A percentile compares a stretch with the other conserved stretches of the same genome.
phyloP scores from a whole-genome alignment of 2,113 vertebrate species.

The Istiophorus platypterus region DNA sequence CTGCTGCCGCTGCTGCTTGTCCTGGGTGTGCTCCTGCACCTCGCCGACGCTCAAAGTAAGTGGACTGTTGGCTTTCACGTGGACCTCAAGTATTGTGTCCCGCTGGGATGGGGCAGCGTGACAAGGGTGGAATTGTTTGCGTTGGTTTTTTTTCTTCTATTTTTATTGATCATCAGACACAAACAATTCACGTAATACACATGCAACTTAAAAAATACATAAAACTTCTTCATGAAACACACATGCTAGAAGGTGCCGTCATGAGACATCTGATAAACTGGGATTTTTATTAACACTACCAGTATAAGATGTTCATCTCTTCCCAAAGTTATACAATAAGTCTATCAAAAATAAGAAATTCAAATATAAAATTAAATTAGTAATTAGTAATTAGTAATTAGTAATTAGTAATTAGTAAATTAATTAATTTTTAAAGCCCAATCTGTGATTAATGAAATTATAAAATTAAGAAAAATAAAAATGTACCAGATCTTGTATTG shows the following conservation, averaged over 20 bases:
- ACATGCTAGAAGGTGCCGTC: background rate
- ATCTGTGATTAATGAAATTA: background rate
- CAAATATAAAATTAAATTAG: background rate
- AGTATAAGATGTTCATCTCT: background rate
- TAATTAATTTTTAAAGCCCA: background rate
- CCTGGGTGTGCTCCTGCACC: slow-evolving; percentile 88
- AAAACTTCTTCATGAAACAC: background rate
- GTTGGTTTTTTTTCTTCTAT: background rate
- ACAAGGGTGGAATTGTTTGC: background rate
- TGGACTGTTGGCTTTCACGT: slow-evolving; percentile 39
- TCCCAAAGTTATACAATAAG: background rate
- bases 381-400: too few relatives aligned
- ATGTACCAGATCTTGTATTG: background rate
- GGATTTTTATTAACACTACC: background rate
- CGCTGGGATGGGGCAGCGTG: slow-evolving; percentile 3
- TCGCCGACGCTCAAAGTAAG: slow-evolving; percentile 94
- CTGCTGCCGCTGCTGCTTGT: slow-evolving; percentile 88
- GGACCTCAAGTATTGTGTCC: slow-evolving; percentile 29
- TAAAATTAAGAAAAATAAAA: background rate
- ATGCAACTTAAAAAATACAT: too few relatives aligned
- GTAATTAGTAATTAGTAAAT: background rate
- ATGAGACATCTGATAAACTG: background rate
- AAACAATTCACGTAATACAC: slow-evolving; percentile 2
- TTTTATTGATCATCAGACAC: background rate
- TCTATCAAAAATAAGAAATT: background rate